Evolutionary conservation across 2,888 invertebrate species (phyloP), one percentile per base, ranked within the genome.

Genomic region (Mechanitis mazaeus): DNA sequence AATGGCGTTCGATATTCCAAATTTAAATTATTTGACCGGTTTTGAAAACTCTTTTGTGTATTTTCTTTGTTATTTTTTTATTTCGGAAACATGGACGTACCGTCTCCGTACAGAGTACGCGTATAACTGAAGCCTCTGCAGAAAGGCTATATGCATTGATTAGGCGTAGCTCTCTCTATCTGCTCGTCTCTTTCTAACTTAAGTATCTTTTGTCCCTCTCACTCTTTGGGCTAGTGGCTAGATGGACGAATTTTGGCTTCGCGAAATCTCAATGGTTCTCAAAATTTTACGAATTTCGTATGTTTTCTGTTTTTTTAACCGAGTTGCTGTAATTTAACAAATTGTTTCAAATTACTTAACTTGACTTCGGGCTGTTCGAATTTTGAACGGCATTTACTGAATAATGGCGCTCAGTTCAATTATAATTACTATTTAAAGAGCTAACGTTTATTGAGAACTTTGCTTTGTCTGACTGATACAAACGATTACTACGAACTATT

Each of bases 131-230:
- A 77, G 72, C 72, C 75, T 78, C 79, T 85, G 87, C 87, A 87
- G 85, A 78, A 76, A 79, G 80, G 80, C 80, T 82, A 78, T 82
- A 79, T 87, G 87, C 89, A 90, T 90, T 87, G 89, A 89, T 89
- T 89, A 80, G 88, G 83, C 84, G 87, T 79, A 89, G 80, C 87
- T 85, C 65, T 69, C 72, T 65, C 71, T 57, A 58, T 83, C 69
- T 71, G 60, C 46, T 59, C 69, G 72, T 86, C 87, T 72, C 82
- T 55, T 56, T 85, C 76, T 53, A 31, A 7, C 84, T 0, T 68
- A 58, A 42, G 46, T 56, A 64, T 72, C 45, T 63, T 55, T 67
- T 63, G 61, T 83, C 81, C 68, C 80, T 9, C 63, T 86, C 80
- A 55, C 77, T 57, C 84, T 63, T 72, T 68, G 72, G 74, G 74